phyloP scores from a whole-genome alignment of 2,888 invertebrate genomes.

The Agriotes lineatus region DNA sequence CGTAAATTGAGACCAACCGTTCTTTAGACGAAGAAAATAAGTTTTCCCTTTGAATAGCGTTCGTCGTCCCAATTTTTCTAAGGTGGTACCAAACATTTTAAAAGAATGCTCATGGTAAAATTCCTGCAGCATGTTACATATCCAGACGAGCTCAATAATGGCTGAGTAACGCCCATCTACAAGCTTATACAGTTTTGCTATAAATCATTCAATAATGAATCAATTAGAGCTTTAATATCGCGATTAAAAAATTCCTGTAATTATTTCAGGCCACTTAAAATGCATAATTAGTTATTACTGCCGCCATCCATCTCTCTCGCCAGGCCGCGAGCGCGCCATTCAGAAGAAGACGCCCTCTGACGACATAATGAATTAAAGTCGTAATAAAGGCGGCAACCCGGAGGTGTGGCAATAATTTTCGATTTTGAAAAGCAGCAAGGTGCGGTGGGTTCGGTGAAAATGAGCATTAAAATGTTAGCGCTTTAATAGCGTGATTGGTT shows the following conservation, averaged over 20 bases:
- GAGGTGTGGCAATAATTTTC: constrained; percentile 33
- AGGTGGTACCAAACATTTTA: not conserved
- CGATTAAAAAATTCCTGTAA: constrained; percentile 20
- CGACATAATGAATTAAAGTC: constrained; percentile 15
- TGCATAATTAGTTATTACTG: constrained; percentile 8
- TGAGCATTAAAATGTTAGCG: constrained; percentile 14
- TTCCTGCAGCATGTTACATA: not conserved
- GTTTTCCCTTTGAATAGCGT: too few species aligned
- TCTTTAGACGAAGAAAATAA: too few species aligned
- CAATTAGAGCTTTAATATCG: constrained; percentile 24
- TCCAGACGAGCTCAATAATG: not conserved
- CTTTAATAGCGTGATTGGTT: constrained; percentile 10
- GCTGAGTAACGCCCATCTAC: constrained; percentile 12
- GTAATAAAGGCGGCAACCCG: constrained; percentile 26
- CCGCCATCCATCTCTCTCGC: not conserved
- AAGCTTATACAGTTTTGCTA: not conserved
- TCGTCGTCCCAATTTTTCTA: not conserved
- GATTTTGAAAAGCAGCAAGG: constrained; percentile 32
- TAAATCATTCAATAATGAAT: constrained; percentile 27
- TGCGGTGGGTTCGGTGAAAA: constrained; percentile 26
- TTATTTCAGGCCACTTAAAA: constrained; percentile 7
- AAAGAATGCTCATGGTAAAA: not conserved
- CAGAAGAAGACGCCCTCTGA: constrained; percentile 1
- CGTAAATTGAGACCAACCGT: too few species aligned
- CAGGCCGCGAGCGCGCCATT: not conserved